These are phyloP conservation scores for Spheniscus mendiculus DNA, from an alignment of 2,113 vertebrate species.

Conservation along the genomic window DNA sequence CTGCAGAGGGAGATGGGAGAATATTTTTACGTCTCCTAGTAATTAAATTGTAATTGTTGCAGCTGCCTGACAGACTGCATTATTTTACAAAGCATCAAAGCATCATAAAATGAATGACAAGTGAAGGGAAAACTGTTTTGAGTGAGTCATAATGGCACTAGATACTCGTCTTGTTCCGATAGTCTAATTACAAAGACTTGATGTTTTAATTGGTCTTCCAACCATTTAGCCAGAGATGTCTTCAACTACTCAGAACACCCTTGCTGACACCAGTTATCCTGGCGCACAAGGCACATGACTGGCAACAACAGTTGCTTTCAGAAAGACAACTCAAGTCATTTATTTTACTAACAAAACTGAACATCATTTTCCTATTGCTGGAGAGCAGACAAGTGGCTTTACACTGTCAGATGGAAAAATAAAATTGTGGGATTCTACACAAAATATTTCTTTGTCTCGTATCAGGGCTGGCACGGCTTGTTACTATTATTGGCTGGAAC, in stretches of 20 bases:
- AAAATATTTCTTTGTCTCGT: background rate
- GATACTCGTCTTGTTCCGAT: background rate
- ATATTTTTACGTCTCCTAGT: slow-evolving; percentile 7
- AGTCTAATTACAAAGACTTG: background rate
- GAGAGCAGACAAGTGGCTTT: background rate
- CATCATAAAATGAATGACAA: slow-evolving; percentile 42
- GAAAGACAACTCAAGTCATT: background rate
- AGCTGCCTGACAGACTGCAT: slow-evolving; percentile 35
- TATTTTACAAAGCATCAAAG: slow-evolving; percentile 7
- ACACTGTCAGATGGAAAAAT: background rate
- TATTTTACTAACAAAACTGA: background rate
- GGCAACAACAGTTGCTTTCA: background rate
- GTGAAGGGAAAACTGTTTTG: slow-evolving; percentile 15
- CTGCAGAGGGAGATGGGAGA: background rate
- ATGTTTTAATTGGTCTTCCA: slow-evolving; percentile 8
- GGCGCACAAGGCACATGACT: background rate
- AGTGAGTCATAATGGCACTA: slow-evolving; percentile 19
- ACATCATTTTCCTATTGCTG: background rate
- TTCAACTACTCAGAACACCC: background rate
- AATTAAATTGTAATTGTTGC: slow-evolving; percentile 57
- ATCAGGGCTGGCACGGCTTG: background rate
- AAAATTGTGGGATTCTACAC: background rate
- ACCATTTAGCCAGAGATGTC: background rate
- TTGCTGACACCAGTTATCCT: background rate
- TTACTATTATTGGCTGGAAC: background rate